Conservation (phyloP, 2,888 invertebrate genomes). For the Eubasilissa splendida region DNA sequence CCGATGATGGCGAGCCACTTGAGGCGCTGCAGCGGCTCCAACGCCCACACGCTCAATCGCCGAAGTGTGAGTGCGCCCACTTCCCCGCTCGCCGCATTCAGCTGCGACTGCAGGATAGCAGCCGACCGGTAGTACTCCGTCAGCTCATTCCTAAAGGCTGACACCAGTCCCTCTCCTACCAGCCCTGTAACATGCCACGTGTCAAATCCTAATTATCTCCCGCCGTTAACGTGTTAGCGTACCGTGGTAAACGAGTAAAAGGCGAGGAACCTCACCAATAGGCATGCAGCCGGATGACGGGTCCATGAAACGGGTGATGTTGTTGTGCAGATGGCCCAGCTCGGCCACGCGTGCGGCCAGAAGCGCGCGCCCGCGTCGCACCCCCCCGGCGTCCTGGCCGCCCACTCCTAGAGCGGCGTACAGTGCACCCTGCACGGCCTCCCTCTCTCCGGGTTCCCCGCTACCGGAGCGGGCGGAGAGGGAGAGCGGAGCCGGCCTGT, state of each 20-base stretch:
- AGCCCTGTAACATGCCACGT: constrained; percentile 70
- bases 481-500: not conserved
- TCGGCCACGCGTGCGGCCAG: constrained; percentile 85
- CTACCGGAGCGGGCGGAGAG: not conserved
- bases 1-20: constrained; percentile 89
- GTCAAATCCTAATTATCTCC: not conserved
- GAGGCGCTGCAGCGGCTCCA: constrained; percentile 84
- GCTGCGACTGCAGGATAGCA: constrained; percentile 87
- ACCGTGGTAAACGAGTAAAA: not conserved
- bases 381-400: constrained; percentile 68
- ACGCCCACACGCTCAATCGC: constrained; percentile 86
- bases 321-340: constrained; percentile 88
- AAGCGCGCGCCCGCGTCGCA: constrained; percentile 71
- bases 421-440: constrained; percentile 83
- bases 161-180: constrained; percentile 89
- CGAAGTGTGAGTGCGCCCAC: constrained; percentile 77
- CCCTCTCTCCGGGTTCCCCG: constrained; percentile 59
- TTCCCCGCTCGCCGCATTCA: constrained; percentile 63
- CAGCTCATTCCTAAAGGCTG: constrained; percentile 87
- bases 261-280: constrained; percentile 64
- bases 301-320: constrained; percentile 86
- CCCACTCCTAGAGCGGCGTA: constrained; percentile 92
- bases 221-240: no score
- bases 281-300: constrained; percentile 78
- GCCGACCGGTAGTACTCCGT: constrained; percentile 91